phyloP scores from a whole-genome alignment of 1,140 invertebrate genomes.

The Drosophila leontia region DNA sequence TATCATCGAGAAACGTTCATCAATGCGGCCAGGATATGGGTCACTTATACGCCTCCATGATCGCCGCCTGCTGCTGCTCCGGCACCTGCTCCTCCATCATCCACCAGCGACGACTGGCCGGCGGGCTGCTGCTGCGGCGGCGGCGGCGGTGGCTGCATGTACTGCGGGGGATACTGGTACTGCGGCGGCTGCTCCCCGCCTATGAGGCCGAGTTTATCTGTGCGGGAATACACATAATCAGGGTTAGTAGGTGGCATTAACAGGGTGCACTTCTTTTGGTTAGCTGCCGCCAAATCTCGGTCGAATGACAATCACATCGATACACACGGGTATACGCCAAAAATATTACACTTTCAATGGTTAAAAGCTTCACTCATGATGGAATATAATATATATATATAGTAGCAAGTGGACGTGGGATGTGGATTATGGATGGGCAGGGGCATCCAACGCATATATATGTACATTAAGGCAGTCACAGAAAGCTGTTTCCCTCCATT shows the following conservation, averaged over 20 bases:
- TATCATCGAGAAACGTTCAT: slow-evolving; percentile 45
- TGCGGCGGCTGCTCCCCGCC: slow-evolving; percentile 85
- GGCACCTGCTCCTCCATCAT: slow-evolving; percentile 46
- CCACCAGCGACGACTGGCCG: slow-evolving; percentile 74
- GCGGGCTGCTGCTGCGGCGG: slow-evolving; percentile 68
- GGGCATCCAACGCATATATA: slow-evolving; percentile 27
- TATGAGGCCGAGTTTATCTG: slow-evolving; percentile 85
- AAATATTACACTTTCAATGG: slow-evolving; percentile 57
- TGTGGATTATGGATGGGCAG: slow-evolving; percentile 20
- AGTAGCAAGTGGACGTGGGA: slow-evolving; percentile 38
- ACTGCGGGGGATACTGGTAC: slow-evolving; percentile 82
- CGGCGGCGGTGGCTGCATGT: slow-evolving; percentile 82
- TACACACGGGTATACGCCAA: slow-evolving; percentile 71
- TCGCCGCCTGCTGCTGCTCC: slow-evolving; percentile 37
- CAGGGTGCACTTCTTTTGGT: not conserved
- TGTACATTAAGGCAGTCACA: slow-evolving; percentile 39
- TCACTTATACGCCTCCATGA: slow-evolving; percentile 71
- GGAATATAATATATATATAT: slow-evolving; percentile 32
- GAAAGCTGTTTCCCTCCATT: slow-evolving; percentile 9
- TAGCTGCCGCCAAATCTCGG: slow-evolving; percentile 36
- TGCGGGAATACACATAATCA: not conserved
- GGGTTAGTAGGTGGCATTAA: slow-evolving; percentile 6
- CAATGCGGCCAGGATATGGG: slow-evolving; percentile 40
- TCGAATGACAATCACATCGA: slow-evolving; percentile 72
- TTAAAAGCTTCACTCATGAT: slow-evolving; percentile 57